A percentile compares a stretch with the other conserved stretches of the same genome.
These are phyloP conservation scores for Delia radicum DNA, from an alignment of 1,140 invertebrate genomes.

Conservation along the genomic window DNA sequence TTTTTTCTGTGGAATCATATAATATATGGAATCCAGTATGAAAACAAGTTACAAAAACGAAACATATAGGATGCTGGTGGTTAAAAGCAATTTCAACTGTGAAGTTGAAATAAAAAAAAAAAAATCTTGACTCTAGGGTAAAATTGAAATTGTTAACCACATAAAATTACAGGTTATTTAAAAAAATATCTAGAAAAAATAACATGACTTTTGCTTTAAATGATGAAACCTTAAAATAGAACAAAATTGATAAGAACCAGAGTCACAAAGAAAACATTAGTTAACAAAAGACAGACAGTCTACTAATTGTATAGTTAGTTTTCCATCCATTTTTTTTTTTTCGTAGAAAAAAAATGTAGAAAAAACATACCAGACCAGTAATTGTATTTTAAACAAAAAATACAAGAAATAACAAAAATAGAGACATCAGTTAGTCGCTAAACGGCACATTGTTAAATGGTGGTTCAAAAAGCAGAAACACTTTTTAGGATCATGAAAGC, in stretches of 20 bases:
- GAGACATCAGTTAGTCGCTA: not conserved
- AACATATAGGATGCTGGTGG: conserved; percentile 8
- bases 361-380: conserved; percentile 8
- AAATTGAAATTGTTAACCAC: conserved; percentile 21
- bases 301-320: conserved; percentile 13
- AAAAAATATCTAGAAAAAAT: not conserved
- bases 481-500: no score
- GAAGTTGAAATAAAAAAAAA: not conserved
- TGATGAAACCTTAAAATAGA: not conserved
- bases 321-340: not conserved
- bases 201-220: conserved; percentile 1
- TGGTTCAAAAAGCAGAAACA: no score
- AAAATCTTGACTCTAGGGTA: not conserved
- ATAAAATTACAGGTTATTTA: conserved; percentile 14
- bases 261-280: not conserved
- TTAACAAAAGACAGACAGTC: conserved; percentile 5
- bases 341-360: not conserved
- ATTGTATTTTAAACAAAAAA: conserved; percentile 3
- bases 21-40: not conserved
- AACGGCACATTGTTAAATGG: no score
- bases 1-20: not conserved
- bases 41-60: not conserved
- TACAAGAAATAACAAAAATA: not conserved
- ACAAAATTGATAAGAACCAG: conserved; percentile 6
- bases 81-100: conserved; percentile 2